Evolutionary conservation across 2,888 invertebrate genomes (phyloP).

Genomic region (Aspidiotus rigidus): DNA sequence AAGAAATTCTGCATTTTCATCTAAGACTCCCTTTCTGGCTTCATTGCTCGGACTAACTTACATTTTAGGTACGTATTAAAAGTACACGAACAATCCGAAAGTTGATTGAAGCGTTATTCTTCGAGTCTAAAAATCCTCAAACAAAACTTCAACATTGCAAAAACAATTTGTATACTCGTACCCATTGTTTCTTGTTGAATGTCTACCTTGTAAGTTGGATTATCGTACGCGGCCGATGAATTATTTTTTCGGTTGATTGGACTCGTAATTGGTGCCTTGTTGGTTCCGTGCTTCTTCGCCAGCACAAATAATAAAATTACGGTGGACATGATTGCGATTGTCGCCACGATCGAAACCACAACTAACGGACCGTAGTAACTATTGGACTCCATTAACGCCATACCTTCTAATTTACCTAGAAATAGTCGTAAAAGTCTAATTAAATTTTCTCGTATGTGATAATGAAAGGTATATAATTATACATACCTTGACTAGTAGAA

Average conservation of each 20-base stretch:
- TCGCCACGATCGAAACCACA: constrained; percentile 77
- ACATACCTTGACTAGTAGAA: constrained; percentile 48
- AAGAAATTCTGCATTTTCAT: too few species aligned
- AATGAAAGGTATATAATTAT: not conserved
- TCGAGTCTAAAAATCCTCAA: not conserved
- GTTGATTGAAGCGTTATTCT: too few species aligned
- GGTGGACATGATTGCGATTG: constrained; percentile 72
- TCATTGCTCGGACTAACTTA: too few species aligned
- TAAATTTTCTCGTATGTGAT: not conserved
- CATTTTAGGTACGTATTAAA: too few species aligned
- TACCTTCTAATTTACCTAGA: constrained; percentile 49
- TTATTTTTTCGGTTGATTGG: constrained; percentile 66
- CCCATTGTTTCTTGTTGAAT: constrained; percentile 88
- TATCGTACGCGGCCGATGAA: constrained; percentile 69
- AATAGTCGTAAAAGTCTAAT: constrained; percentile 5
- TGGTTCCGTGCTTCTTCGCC: constrained; percentile 60
- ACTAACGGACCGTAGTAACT: constrained; percentile 84
- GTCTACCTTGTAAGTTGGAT: constrained; percentile 88
- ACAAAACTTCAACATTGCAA: constrained; percentile 15
- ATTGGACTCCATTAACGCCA: constrained; percentile 44
- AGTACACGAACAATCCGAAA: too few species aligned
- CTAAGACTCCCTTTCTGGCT: too few species aligned
- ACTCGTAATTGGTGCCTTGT: constrained; percentile 65
- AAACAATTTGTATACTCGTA: constrained; percentile 42
- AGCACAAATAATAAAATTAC: constrained; percentile 69